These are phyloP conservation scores for Nymphalis polychloros DNA, from an alignment of 2,888 invertebrate genomes.

Conservation along the genomic window DNA sequence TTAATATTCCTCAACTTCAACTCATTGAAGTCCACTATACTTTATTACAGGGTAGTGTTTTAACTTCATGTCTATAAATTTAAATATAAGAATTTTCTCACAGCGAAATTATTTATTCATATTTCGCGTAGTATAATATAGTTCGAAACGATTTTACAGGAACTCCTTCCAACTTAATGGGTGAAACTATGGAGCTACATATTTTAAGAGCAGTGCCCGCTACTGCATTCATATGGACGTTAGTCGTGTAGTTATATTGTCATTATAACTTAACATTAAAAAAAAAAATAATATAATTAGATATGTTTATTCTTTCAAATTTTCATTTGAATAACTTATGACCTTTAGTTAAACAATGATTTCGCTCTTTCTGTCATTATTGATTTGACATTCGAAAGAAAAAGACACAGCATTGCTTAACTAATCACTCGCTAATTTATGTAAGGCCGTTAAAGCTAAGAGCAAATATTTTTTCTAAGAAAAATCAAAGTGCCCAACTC, in stretches of 20 bases:
- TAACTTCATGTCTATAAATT: constrained; percentile 32
- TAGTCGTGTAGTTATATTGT: not conserved
- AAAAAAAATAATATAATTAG: too few species aligned
- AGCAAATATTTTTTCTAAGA: too few species aligned
- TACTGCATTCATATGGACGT: not conserved
- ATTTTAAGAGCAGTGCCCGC: constrained; percentile 1
- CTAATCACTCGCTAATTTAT: too few species aligned
- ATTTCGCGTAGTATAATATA: constrained; percentile 9
- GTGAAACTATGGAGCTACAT: not conserved
- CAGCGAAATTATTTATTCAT: constrained; percentile 17
- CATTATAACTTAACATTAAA: too few species aligned
- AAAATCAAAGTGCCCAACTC: too few species aligned
- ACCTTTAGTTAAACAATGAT: too few species aligned
- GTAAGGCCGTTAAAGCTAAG: too few species aligned
- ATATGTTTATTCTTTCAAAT: too few species aligned
- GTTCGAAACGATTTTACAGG: constrained; percentile 5
- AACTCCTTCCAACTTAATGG: constrained; percentile 1
- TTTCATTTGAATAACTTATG: too few species aligned
- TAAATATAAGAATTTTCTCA: constrained; percentile 25
- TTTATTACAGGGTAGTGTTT: constrained; percentile 33
- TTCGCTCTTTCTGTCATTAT: too few species aligned
- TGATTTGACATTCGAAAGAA: too few species aligned
- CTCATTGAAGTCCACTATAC: constrained; percentile 59
- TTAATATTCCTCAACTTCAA: constrained; percentile 68
- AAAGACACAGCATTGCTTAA: too few species aligned